Evolutionary conservation across 2,888 invertebrate species (phyloP), one percentile per base, ranked within the genome.

Genomic region (Anoplius nigerrimus): DNA sequence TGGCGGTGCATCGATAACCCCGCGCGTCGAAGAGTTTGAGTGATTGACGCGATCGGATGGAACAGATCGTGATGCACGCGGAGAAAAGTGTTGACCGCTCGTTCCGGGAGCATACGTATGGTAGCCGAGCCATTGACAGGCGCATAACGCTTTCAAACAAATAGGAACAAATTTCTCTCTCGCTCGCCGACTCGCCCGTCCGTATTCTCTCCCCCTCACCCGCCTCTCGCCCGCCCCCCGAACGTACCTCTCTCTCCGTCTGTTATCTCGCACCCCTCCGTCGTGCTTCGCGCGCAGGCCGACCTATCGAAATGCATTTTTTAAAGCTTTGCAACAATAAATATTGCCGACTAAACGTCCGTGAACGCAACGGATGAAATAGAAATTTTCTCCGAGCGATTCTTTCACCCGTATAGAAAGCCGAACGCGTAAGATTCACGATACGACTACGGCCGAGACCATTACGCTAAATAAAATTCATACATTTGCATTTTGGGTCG

Each of bases 11-110:
- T 78, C 81, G 81, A 82, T 80, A 81, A 78, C 80, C 56, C 79
- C 73, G 77, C 75, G 75, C 74, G 74, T 75, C 76, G 78, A 82
- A 81, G 77, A 82, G 76, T 80, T 80, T 76, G 83, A 83, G 71
- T 84, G 84, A 85, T 84, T 84, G 84, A 84, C 84, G 78, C 79
- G 75, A 76, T 78, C 76, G 80, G 75, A 74, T 72, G 76, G 72
- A 80, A 82, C 76, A 77, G 79, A 79, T 79, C 79, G 79, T 78
- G 79, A 79, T 79, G 79, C 77, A 64, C 69, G 70, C 69, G 74
- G 75, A 79, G 79, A 79, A 79, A 79, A 79, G 79, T 79, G 79
- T 79, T 79, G 79, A 79, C 79, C 79, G 79, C 72, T 79, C 79
- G 79, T 79, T 79, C 79, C 79, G 80, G 77, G 62, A 76, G 66